phyloP scores from a whole-genome alignment of 1,140 invertebrate species.

The Palaemon carinicauda region DNA sequence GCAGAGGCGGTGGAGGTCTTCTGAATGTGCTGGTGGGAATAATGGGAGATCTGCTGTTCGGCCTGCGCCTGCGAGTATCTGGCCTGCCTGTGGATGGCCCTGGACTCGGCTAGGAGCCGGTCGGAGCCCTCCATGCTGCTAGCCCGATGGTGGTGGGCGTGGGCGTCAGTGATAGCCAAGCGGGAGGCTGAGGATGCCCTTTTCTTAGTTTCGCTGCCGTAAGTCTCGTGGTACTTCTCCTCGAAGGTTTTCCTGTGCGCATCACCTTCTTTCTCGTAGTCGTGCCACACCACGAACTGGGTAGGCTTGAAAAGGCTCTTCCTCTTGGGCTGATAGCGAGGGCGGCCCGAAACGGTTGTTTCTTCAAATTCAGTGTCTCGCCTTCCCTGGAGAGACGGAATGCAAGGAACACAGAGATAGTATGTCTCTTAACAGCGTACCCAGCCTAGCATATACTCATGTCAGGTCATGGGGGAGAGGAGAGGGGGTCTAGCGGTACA shows the following conservation, averaged over 20 bases:
- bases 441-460: background rate
- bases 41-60: background rate
- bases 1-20: background rate
- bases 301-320: conserved; percentile 23
- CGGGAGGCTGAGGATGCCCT: background rate
- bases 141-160: background rate
- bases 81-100: background rate
- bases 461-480: background rate
- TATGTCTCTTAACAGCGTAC: no score
- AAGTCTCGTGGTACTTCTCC: background rate
- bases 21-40: background rate
- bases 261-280: conserved; percentile 3
- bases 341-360: background rate
- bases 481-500: background rate
- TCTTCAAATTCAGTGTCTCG: background rate
- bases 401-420: background rate
- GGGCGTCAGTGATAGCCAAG: background rate
- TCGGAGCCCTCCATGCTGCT: background rate
- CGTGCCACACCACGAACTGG: conserved; percentile 25
- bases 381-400: conserved; percentile 16
- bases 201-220: background rate
- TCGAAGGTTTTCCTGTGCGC: background rate
- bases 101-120: conserved; percentile 11
- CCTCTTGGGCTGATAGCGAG: conserved; percentile 10
- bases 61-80: background rate